Base-by-base conservation (phyloP, 2,888 invertebrate species). In the Erannis defoliaria region DNA sequence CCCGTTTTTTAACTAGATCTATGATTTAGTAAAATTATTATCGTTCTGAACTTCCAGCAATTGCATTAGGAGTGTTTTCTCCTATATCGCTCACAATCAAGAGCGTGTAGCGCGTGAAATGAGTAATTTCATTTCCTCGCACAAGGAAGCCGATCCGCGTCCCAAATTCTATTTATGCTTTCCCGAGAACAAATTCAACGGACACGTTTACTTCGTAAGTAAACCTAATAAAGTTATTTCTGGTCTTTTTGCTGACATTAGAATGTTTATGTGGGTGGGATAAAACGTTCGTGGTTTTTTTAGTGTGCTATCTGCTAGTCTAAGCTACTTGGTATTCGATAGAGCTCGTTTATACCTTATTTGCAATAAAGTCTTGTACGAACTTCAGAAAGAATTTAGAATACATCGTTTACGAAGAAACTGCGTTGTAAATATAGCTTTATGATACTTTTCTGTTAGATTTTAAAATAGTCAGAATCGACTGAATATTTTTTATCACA, bases 221-320 rank as follows among this genome's bases (percentile, higher is more conserved):
- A 54, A 62, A 57, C 53, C 42, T 57, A 57, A 62, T 62, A 62
- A 62, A 57, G 56, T 48, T 62, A 62, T 62, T 62, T 48, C 48
- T 16, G 51, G 62, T 31, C 19, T 62, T 62, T 56, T 57, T 40
- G 56, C 51, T 46, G 53, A 53, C 53, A 61, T 55, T 55, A 55
- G 40, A 55, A 38, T 61, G 61, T 61, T 61, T 56, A 46, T 61
- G 54, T 61, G 51, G 29, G 55, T 33, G 38, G 51, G 46, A 55
- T 55, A 55, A 51, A 61, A 50, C 55, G 48, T 37, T 38, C 10
- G 26, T 55, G 59, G 53, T 50, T 55, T 55, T 26, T 21, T 45
- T 59, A 45, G 45, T 61, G 55, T 55, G 26, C 42, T 10, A 45
- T 61, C 35, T 37, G 35, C 26, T 18, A 26, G 38, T 38, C 18